A percentile compares a stretch with the other conserved stretches of the same genome.
Evolutionary conservation across 2,797 vertebrate genomes (phyloP).

Genomic region (Crocodylus rhombifer): DNA sequence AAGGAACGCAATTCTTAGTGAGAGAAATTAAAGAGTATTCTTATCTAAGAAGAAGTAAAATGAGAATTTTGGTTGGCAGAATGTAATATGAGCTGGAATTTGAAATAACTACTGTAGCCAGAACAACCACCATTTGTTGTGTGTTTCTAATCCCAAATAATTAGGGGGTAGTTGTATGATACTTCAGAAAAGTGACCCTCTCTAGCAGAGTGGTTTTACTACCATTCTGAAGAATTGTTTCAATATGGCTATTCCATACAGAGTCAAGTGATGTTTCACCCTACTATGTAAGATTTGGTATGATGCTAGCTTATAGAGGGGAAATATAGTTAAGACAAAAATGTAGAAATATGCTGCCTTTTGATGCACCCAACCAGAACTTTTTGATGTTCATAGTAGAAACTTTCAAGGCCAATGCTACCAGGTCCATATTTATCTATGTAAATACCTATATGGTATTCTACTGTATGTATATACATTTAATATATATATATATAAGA

Average conservation of each 20-base stretch:
- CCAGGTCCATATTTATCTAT: too few species aligned
- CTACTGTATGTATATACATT: too few species aligned
- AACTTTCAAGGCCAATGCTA: background rate
- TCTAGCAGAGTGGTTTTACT: background rate
- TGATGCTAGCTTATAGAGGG: background rate
- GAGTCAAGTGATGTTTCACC: background rate
- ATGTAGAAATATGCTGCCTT: background rate
- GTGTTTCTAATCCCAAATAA: background rate
- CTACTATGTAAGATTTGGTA: background rate
- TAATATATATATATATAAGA: too few species aligned
- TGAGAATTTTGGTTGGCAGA: slow-evolving; percentile 27
- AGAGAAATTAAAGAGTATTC: background rate
- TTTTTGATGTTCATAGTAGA: background rate
- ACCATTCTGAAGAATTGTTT: background rate
- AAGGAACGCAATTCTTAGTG: slow-evolving; percentile 1
- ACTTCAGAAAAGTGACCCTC: background rate
- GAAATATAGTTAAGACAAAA: background rate
- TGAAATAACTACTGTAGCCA: background rate
- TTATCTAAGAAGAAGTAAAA: slow-evolving; percentile 8
- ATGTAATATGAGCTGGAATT: slow-evolving; percentile 17
- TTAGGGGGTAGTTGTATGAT: background rate
- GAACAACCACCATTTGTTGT: background rate
- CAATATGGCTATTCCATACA: background rate
- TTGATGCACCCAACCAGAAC: too few species aligned
- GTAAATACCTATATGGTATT: too few species aligned